These are phyloP conservation scores for Meriones unguiculatus DNA, from an alignment of 2,113 vertebrate species.

Conservation along the genomic window DNA sequence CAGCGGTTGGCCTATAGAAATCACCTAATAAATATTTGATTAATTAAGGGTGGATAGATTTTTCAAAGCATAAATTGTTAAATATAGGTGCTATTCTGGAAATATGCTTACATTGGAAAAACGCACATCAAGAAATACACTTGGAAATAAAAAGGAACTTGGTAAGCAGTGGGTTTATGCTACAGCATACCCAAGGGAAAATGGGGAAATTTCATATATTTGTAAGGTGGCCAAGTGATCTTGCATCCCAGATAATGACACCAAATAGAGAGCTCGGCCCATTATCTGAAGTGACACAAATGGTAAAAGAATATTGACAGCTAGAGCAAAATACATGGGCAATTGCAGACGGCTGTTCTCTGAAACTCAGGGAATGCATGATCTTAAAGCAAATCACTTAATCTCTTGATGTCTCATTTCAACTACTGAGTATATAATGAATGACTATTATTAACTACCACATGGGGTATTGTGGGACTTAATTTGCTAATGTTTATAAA, in stretches of 20 bases:
- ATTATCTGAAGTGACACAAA: slow-evolving; percentile 5
- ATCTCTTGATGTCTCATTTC: slow-evolving; percentile 78
- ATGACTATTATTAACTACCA: slow-evolving; percentile 78
- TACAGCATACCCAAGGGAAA: background rate
- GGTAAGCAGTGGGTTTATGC: background rate
- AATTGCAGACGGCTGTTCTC: background rate
- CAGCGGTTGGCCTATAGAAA: slow-evolving; percentile 12
- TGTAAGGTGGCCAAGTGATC: background rate
- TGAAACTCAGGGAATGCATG: slow-evolving; percentile 51
- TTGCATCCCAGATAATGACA: background rate
- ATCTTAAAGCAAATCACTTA: slow-evolving; percentile 78
- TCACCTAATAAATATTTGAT: slow-evolving; percentile 61
- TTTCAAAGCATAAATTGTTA: slow-evolving; percentile 61
- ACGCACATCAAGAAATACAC: background rate
- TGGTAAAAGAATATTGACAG: slow-evolving; percentile 29
- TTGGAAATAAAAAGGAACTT: slow-evolving; percentile 48
- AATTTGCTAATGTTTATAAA: slow-evolving; percentile 81
- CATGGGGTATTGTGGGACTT: slow-evolving; percentile 78
- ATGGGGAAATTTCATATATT: background rate
- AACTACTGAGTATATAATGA: slow-evolving; percentile 78
- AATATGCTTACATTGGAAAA: slow-evolving; percentile 5
- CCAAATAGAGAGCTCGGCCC: background rate
- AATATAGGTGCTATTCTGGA: slow-evolving; percentile 50
- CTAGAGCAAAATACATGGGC: slow-evolving; percentile 33
- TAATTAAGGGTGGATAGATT: slow-evolving; percentile 51